Base-by-base conservation (phyloP, 2,888 invertebrate species). In the Clivina fossor region DNA sequence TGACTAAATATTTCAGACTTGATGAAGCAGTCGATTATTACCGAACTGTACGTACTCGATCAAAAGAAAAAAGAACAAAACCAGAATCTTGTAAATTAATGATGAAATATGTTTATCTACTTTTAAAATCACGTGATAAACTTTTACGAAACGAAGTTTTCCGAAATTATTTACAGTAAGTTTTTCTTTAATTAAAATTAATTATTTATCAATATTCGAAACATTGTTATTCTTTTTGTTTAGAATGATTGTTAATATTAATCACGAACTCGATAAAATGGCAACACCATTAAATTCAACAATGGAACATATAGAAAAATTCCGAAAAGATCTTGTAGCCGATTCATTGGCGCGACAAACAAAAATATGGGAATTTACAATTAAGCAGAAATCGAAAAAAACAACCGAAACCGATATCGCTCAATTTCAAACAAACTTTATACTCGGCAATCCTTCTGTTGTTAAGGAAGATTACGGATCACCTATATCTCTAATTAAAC, bases 71-170 rank as follows among this genome's bases (percentile, higher is more conserved):
- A 53, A 74, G 74, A 64, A 70, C 70, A 18, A 71, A 71, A 61
- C 76, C 76, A 35, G 73, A 70, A 32, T 76, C 76, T 61, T 78
- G 78, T 60, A 70, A 71, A 51, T 76, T 78, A 33, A 81, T 83
- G 64, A 77, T 78, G 16, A 80, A 78, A 66, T 68, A 80, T 38
- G 73, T 82, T 26, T 81, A 80, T 60, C 75, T 79, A 51, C 80
- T 80, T 56, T 69, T 83, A 0, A 80, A 79, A 67, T 66, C 77
- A 3, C 75, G 80, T 61, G 78, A 76, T 60, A 75, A 71, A 63
- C 74, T 81, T 56, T 66, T 82, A 33, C 66, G 67, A 53, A 76
- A 77, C 63, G 66, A 75, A 33, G 71, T 72, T n/a, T 62, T 67
- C 19, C 59, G 58, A 32, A 58, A 59, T 33, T 64, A 61, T 47